Base-by-base conservation (phyloP, 2,888 invertebrate genomes). In the Archips crataeganus region DNA sequence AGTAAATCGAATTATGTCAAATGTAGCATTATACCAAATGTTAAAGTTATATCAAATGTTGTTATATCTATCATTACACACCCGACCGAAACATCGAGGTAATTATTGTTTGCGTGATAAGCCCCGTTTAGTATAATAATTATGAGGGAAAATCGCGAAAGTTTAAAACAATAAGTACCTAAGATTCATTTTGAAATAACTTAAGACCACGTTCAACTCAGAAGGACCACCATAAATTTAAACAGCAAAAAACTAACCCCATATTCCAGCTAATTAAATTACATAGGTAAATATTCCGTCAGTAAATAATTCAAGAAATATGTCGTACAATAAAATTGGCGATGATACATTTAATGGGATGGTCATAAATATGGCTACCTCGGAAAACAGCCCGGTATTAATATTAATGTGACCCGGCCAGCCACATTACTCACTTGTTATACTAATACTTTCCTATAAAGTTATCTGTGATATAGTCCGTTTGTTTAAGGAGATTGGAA, bases 241-340 rank as follows among this genome's bases (percentile, higher is more conserved):
- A 3, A 32, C 32, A 11, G 3, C 57, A 32, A 57, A 32, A 57
- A 8, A 2, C 57, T 11, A 57, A 54, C 51, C 15, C 57, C 57
- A 23, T 9, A 23, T 54, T 49, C 65, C n/a, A 59, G 39, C 74
- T 69, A 70, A 74, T 74, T 74, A 74, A 65, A 74, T 74, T 74
- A 74, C 54, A 60, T 70, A 64, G 63, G 63, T 73, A 74, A 74
- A 74, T 74, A 69, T 74, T 68, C 73, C 45, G 69, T 15, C 69
- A 64, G 70, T 74, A 74, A 70, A 74, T 69, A 69, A 69, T 64
- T 65, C 69, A n/a, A 64, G 60, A 69, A 70, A 74, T 74, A 73
- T 69, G 73, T 69, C 68, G 64, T 60, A 57, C 45, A 61, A 74
- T 74, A 74, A 70, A 74, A 65, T 65, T 63, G 8, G 65, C 51